Evolutionary conservation across 2,888 invertebrate species (phyloP).

Genomic region (Heteromurus nitidus): DNA sequence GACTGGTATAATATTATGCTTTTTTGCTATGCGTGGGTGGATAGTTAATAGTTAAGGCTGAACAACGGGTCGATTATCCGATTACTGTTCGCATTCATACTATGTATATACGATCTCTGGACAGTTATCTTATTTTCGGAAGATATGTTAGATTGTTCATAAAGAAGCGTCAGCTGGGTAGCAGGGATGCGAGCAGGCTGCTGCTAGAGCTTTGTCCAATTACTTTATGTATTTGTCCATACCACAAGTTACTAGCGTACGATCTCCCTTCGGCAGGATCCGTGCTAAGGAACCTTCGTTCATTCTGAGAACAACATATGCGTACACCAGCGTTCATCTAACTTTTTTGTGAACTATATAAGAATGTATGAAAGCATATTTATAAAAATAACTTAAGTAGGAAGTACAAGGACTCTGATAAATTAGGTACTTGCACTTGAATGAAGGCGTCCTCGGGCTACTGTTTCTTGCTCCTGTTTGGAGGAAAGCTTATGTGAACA

Average conservation of each 20-base stretch:
- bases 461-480: background rate
- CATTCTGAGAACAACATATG: conserved; percentile 48
- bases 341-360: conserved; percentile 6
- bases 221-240: no score
- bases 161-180: conserved; percentile 71
- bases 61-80: no score
- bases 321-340: conserved; percentile 36
- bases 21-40: no score
- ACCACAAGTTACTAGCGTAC: no score
- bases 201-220: no score
- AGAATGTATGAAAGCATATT: conserved; percentile 48
- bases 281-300: conserved; percentile 1
- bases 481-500: background rate
- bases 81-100: no score
- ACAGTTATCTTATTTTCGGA: no score
- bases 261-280: no score
- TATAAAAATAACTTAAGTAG: conserved; percentile 35
- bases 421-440: conserved; percentile 51
- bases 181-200: conserved; percentile 45
- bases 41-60: no score
- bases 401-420: conserved; percentile 52
- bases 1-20: no score
- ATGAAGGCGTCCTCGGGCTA: conserved; percentile 46
- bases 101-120: no score
- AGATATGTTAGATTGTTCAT: no score